A percentile compares a stretch with the other conserved stretches of the same genome.
Evolutionary conservation across 2,888 invertebrate species (phyloP).

Genomic region (Diarsia brunnea): DNA sequence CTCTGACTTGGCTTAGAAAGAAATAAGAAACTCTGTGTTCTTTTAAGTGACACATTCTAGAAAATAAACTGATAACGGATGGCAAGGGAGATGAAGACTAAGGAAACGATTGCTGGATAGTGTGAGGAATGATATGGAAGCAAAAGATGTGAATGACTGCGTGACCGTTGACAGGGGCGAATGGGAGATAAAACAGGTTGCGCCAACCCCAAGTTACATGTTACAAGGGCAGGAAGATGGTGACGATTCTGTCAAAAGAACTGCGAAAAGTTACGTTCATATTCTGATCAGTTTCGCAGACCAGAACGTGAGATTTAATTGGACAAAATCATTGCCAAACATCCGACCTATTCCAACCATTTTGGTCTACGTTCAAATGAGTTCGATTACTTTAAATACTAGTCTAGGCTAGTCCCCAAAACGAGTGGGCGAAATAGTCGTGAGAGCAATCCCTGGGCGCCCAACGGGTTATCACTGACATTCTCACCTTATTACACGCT

Average conservation of each 20-base stretch:
- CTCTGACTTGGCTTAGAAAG: too few relatives aligned
- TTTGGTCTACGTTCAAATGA: slow-evolving; percentile 60
- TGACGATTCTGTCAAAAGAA: too few relatives aligned
- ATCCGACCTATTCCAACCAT: slow-evolving; percentile 18
- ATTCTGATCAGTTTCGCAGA: not conserved
- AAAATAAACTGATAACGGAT: not conserved
- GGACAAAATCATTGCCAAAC: slow-evolving; percentile 8
- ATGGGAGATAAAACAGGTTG: too few relatives aligned
- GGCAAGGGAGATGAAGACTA: too few relatives aligned
- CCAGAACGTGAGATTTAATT: slow-evolving; percentile 24
- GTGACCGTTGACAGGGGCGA: too few relatives aligned
- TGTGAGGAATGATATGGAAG: too few relatives aligned
- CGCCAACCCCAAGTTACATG: too few relatives aligned
- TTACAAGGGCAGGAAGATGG: too few relatives aligned
- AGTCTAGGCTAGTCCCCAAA: slow-evolving; percentile 66
- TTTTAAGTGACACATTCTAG: not conserved
- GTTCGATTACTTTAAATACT: slow-evolving; percentile 68
- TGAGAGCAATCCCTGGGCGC: slow-evolving; percentile 78
- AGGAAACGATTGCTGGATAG: too few relatives aligned
- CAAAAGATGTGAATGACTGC: too few relatives aligned
- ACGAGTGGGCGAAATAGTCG: slow-evolving; percentile 79
- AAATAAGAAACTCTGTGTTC: too few relatives aligned
- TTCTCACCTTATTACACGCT: slow-evolving; percentile 54
- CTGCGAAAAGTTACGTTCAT: not conserved
- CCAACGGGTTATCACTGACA: slow-evolving; percentile 64